phyloP scores from a whole-genome alignment of 2,797 vertebrate species.

The Leptatherina wallacei region DNA sequence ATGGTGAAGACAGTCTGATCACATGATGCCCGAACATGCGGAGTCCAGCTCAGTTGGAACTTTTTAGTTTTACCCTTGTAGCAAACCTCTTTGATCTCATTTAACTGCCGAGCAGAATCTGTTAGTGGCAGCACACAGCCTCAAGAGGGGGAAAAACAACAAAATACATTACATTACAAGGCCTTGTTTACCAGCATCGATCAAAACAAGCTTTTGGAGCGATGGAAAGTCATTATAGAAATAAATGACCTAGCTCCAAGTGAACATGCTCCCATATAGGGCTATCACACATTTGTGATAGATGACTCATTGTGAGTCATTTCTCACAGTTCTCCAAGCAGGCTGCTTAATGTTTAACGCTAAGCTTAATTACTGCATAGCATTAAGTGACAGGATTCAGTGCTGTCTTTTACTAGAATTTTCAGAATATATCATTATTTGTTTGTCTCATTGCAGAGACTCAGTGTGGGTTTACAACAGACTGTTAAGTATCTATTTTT shows the following conservation, averaged over 20 bases:
- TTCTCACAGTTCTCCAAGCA: constrained; percentile 46
- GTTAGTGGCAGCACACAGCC: constrained; percentile 72
- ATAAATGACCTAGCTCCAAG: constrained; percentile 48
- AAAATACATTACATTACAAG: constrained; percentile 33
- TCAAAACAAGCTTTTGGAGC: constrained; percentile 44
- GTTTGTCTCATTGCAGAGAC: constrained; percentile 4
- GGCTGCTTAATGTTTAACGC: constrained; percentile 40
- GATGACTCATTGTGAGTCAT: constrained; percentile 63
- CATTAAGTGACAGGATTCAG: constrained; percentile 2
- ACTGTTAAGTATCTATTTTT: not conserved
- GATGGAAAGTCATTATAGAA: constrained; percentile 45
- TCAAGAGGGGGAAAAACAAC: constrained; percentile 48
- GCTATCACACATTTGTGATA: constrained; percentile 49
- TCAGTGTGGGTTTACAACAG: not conserved
- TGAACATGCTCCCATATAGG: constrained; percentile 31
- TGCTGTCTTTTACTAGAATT: not conserved
- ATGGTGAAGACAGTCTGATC: constrained; percentile 78
- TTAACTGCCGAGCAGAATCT: constrained; percentile 77
- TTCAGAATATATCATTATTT: not conserved
- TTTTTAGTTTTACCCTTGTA: constrained; percentile 75
- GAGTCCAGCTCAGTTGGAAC: constrained; percentile 48
- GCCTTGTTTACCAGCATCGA: constrained; percentile 31
- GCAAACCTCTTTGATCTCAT: constrained; percentile 71
- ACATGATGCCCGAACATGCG: constrained; percentile 63
- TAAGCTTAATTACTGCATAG: constrained; percentile 48